phyloP scores from a whole-genome alignment of 1,140 invertebrate species.

The Prorops nasuta region DNA sequence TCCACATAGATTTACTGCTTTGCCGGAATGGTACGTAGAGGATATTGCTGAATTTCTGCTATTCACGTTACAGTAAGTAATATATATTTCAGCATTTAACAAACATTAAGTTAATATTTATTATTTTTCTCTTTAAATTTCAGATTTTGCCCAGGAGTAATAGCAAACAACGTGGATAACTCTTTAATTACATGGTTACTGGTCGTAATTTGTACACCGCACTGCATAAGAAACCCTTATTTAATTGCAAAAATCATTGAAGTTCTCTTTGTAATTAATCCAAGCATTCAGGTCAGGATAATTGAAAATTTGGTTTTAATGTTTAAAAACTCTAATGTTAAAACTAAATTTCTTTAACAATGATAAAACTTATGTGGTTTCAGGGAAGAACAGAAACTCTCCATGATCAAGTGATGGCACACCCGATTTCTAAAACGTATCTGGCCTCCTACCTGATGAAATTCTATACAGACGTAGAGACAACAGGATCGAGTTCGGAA shows the following conservation, averaged over 20 bases:
- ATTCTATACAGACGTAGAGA: conserved; percentile 98
- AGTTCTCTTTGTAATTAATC: conserved; percentile 90
- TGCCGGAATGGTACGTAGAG: conserved; percentile 96
- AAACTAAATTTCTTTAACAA: neutral
- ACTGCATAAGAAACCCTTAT: conserved; percentile 94
- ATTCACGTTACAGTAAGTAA: conserved; percentile 87
- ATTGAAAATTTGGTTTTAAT: neutral
- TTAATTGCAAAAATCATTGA: conserved; percentile 93
- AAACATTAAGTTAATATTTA: neutral
- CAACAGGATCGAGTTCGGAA: conserved; percentile 93
- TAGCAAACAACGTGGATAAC: conserved; percentile 77
- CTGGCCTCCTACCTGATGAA: conserved; percentile 91
- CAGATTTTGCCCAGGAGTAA: conserved; percentile 75
- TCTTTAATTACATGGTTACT: conserved; percentile 85
- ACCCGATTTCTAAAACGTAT: conserved; percentile 79
- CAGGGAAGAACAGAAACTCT: conserved; percentile 63
- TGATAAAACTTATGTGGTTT: too few relatives aligned
- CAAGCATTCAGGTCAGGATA: conserved; percentile 67
- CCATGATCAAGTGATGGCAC: conserved; percentile 73
- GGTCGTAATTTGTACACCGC: conserved; percentile 83
- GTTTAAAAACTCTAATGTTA: neutral
- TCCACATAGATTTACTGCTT: conserved; percentile 77
- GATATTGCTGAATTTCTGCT: conserved; percentile 94
- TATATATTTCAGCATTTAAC: neutral
- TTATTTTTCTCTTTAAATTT: conserved; percentile 27